Percentiles rank a stretch among this genome's conserved stretches.
Evolutionary conservation across 2,888 invertebrate species (phyloP).

Genomic region (Terebella lapidaria): DNA sequence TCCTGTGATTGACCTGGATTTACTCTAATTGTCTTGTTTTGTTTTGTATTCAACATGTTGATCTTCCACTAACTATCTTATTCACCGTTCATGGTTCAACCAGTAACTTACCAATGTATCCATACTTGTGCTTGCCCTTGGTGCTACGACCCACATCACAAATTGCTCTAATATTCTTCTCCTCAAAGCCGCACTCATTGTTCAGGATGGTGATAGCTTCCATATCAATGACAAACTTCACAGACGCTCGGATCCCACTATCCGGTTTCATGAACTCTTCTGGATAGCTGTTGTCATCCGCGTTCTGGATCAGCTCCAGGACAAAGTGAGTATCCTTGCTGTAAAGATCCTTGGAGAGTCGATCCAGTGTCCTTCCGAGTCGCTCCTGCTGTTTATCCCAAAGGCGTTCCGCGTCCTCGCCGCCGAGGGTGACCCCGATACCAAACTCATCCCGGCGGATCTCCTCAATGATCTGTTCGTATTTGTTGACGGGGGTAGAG

Average conservation of each 20-base stretch:
- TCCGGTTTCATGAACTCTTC: slow-evolving; percentile 9
- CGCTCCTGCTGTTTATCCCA: slow-evolving; percentile 44
- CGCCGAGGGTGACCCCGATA: slow-evolving; percentile 42
- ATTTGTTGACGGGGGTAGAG: no score
- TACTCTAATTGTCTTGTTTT: no score
- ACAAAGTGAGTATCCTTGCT: slow-evolving; percentile 52
- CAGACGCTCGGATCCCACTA: slow-evolving; percentile 26
- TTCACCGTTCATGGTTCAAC: no score
- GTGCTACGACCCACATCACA: slow-evolving; percentile 53
- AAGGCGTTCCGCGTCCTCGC: slow-evolving; percentile 41
- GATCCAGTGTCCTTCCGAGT: slow-evolving; percentile 48
- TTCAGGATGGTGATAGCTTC: slow-evolving; percentile 41
- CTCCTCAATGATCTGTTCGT: slow-evolving; percentile 40
- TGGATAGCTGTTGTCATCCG: slow-evolving; percentile 52
- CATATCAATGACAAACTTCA: slow-evolving; percentile 37
- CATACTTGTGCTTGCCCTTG: slow-evolving; percentile 49
- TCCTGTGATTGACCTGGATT: no score
- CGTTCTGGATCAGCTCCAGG: slow-evolving; percentile 52
- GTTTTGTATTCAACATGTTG: no score
- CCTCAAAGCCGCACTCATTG: slow-evolving; percentile 50
- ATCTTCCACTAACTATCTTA: no score
- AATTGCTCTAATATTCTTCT: slow-evolving; percentile 46
- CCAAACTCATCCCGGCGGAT: slow-evolving; percentile 52
- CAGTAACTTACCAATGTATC: slow-evolving; percentile 50
- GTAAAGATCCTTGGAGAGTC: slow-evolving; percentile 31